A percentile compares a stretch with the other conserved stretches of the same genome.
phyloP scores from a whole-genome alignment of 2,797 vertebrate species.

The Pteronotus mesoamericanus region DNA sequence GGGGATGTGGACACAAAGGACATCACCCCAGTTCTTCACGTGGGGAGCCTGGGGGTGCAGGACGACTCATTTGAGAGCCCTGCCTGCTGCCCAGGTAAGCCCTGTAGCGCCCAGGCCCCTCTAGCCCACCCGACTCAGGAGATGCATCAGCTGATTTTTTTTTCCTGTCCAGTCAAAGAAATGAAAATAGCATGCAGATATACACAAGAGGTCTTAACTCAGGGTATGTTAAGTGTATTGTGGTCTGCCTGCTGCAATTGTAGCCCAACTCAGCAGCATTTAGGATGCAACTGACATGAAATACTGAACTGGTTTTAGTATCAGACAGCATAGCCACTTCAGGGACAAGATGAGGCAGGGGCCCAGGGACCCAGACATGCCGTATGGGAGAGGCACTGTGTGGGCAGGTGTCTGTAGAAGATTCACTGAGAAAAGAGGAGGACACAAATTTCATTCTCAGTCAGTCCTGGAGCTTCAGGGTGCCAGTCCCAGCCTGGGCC shows the following conservation, averaged over 20 bases:
- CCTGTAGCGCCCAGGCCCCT: background rate
- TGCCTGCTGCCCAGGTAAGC: background rate
- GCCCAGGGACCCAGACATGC: background rate
- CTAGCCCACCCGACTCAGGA: background rate
- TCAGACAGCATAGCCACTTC: background rate
- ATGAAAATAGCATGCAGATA: constrained; percentile 66
- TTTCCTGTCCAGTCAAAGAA: background rate
- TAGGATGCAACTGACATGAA: constrained; percentile 55
- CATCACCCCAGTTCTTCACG: background rate
- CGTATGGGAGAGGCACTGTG: background rate
- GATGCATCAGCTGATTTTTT: background rate
- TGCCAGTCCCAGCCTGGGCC: background rate
- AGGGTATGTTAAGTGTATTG: constrained; percentile 43
- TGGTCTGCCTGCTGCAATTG: constrained; percentile 56
- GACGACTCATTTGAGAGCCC: background rate
- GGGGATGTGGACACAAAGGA: background rate
- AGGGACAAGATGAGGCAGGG: background rate
- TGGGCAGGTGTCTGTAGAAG: background rate
- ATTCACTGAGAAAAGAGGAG: background rate
- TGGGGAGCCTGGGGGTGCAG: background rate
- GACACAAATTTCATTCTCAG: background rate
- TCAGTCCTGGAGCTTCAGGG: background rate
- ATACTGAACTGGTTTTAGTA: background rate
- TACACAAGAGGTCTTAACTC: constrained; percentile 55
- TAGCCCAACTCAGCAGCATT: constrained; percentile 31